Conservation (phyloP, 2,888 invertebrate genomes). For the Ametastegia equiseti region DNA sequence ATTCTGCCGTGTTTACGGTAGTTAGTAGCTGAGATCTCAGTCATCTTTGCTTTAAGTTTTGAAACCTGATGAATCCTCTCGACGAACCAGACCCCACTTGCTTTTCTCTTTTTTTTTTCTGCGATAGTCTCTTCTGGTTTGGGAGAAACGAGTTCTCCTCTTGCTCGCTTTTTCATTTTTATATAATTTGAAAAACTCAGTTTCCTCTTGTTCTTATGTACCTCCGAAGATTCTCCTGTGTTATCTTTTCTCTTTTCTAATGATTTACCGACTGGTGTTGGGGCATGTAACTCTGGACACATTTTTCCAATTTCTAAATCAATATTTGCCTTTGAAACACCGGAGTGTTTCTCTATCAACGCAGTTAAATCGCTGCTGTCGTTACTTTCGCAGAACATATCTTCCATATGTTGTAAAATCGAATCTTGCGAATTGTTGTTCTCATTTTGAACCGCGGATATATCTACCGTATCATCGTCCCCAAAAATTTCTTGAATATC, state of each 20-base stretch:
- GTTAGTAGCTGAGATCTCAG: constrained; percentile 64
- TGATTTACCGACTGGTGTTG: constrained; percentile 19
- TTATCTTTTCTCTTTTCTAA: constrained; percentile 38
- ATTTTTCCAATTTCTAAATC: constrained; percentile 65
- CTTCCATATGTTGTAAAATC: constrained; percentile 67
- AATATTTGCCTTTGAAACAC: constrained; percentile 63
- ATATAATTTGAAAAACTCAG: constrained; percentile 64
- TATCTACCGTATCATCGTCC: constrained; percentile 45
- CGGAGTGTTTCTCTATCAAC: constrained; percentile 68
- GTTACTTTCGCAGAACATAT: constrained; percentile 70
- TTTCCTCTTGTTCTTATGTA: constrained; percentile 56
- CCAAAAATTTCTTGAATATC: constrained; percentile 55
- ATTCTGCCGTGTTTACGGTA: constrained; percentile 68
- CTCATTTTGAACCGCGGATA: constrained; percentile 52
- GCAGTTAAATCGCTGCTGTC: constrained; percentile 68
- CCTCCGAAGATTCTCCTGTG: constrained; percentile 36
- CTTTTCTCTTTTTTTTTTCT: constrained; percentile 59
- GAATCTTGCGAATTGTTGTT: constrained; percentile 68
- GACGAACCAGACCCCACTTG: constrained; percentile 68
- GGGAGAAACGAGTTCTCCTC: constrained; percentile 48
- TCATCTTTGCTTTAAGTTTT: constrained; percentile 64
- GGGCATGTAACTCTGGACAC: constrained; percentile 56
- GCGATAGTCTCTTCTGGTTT: constrained; percentile 53
- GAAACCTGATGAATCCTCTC: constrained; percentile 67
- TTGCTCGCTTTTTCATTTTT: constrained; percentile 55